These are phyloP conservation scores for Brachionus manjavacas DNA, from an alignment of 1,140 invertebrate species.

Conservation along the genomic window DNA sequence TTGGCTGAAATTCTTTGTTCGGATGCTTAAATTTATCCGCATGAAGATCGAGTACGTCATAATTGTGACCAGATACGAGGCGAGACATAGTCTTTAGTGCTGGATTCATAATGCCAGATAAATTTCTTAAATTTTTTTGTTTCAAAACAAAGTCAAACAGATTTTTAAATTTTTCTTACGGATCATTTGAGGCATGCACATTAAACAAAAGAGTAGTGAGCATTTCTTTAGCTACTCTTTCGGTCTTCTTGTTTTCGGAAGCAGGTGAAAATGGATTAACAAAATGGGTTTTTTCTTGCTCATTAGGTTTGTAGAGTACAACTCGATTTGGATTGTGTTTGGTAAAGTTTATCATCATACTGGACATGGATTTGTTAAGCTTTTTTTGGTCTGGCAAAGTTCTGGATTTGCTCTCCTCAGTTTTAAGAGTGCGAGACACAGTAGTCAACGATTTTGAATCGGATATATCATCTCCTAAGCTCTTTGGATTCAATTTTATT, in stretches of 20 bases:
- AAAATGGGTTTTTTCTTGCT: not conserved
- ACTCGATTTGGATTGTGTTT: not conserved
- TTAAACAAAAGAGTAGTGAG: not conserved
- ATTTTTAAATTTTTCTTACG: not conserved
- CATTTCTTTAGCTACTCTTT: not conserved
- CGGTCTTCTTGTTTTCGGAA: not conserved
- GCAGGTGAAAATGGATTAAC: not conserved
- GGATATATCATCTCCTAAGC: not conserved
- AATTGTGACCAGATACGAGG: slow-evolving; percentile 24
- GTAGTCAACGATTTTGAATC: slow-evolving; percentile 4
- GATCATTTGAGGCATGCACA: not conserved
- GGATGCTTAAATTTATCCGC: slow-evolving; percentile 22
- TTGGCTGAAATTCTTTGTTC: slow-evolving; percentile 2
- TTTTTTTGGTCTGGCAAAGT: slow-evolving; percentile 23
- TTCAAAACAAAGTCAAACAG: not conserved
- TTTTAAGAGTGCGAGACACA: not conserved
- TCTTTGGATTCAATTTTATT: not conserved
- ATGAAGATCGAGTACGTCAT: slow-evolving; percentile 23
- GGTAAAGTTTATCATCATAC: slow-evolving; percentile 1
- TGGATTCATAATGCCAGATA: not conserved
- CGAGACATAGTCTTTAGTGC: slow-evolving; percentile 26
- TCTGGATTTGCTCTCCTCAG: not conserved
- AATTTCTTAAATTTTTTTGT: not conserved
- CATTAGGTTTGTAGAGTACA: not conserved
- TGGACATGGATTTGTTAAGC: slow-evolving; percentile 9